Conservation (phyloP, 2,888 invertebrate genomes). For the Parascotia fuliginaria region DNA sequence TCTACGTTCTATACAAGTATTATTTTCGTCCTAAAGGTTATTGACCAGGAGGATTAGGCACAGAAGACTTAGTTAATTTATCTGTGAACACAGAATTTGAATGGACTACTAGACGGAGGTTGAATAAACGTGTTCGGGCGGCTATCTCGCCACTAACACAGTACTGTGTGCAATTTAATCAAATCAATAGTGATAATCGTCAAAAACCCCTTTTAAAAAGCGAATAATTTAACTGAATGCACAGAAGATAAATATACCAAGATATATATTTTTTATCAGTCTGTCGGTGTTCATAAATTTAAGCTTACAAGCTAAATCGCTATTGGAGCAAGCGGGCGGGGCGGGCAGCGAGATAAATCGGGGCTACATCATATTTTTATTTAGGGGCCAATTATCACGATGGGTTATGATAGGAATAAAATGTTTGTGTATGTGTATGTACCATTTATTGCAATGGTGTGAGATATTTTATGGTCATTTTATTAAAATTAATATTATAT, state of each 20-base stretch:
- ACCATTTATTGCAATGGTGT: neutral
- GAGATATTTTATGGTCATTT: neutral
- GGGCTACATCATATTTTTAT: constrained; percentile 44
- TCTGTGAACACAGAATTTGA: too few species aligned
- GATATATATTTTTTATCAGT: constrained; percentile 78
- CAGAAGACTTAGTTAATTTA: too few species aligned
- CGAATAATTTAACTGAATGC: constrained; percentile 5
- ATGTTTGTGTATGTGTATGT: neutral
- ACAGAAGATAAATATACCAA: constrained; percentile 62
- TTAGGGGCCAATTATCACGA: constrained; percentile 32
- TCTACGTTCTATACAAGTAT: too few species aligned
- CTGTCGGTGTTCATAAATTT: constrained; percentile 74
- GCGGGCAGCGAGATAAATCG: constrained; percentile 65
- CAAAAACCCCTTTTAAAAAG: too few species aligned
- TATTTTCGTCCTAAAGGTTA: too few species aligned
- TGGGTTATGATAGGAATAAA: constrained; percentile 3
- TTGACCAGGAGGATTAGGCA: too few species aligned
- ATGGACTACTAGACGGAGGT: too few species aligned
- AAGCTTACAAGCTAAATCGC: constrained; percentile 70
- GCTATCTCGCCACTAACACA: too few species aligned
- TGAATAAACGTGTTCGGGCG: too few species aligned
- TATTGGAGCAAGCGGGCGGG: constrained; percentile 63
- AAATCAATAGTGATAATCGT: too few species aligned
- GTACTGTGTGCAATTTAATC: too few species aligned
- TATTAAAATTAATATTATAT: neutral